Evolutionary conservation across 2,113 vertebrate species (phyloP).

Genomic region (Macaca nemestrina): DNA sequence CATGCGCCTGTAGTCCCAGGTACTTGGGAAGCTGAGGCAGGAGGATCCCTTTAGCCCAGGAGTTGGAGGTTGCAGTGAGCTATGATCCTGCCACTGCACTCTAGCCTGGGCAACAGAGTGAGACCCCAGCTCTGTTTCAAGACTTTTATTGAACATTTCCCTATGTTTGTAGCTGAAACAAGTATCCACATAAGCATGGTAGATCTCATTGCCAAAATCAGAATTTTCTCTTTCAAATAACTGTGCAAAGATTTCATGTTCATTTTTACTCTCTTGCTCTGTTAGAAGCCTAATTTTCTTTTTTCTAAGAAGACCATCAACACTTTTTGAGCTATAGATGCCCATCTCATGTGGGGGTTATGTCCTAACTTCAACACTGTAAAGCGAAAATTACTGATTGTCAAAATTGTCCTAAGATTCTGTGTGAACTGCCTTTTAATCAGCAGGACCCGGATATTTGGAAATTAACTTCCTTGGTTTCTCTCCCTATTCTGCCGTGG

Average conservation of each 20-base stretch:
- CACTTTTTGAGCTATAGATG: neutral
- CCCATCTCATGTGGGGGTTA: neutral
- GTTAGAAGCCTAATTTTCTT: neutral
- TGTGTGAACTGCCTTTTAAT: neutral
- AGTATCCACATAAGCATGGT: neutral
- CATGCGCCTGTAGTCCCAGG: too few species aligned
- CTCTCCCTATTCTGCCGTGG: neutral
- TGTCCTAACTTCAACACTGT: neutral
- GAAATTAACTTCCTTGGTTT: neutral
- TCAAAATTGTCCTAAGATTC: neutral
- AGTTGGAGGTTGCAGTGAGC: too few species aligned
- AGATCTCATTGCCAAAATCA: neutral
- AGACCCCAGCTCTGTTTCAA: neutral
- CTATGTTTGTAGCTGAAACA: neutral
- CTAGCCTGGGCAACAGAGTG: too few species aligned
- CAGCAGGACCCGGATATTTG: neutral
- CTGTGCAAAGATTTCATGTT: neutral
- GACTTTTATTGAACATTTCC: neutral
- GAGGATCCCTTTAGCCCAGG: too few species aligned
- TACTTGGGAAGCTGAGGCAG: too few species aligned
- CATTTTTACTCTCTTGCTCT: neutral
- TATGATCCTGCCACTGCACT: too few species aligned
- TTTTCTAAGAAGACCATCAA: neutral
- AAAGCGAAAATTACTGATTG: neutral
- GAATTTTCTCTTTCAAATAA: conserved; percentile 23